Evolutionary conservation across 2,797 vertebrate genomes (phyloP).

Genomic region (Myoxocephalus aenaeus): DNA sequence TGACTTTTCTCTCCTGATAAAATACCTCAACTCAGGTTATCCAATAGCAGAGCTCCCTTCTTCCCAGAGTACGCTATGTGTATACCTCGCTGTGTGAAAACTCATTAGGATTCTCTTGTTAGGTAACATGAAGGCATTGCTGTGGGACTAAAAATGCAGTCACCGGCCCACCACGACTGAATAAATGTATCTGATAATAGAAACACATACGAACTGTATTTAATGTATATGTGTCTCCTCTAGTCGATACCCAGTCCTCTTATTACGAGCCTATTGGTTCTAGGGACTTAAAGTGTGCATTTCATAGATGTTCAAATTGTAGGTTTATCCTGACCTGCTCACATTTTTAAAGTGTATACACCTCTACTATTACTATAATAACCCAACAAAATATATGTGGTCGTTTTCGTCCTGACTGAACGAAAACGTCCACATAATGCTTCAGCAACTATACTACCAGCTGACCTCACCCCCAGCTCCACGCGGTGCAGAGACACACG

Average conservation of each 20-base stretch:
- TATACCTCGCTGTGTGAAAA: not conserved
- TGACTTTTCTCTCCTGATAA: not conserved
- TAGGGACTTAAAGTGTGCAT: not conserved
- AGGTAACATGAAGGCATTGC: not conserved
- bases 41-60: not conserved
- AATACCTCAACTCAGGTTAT: not conserved
- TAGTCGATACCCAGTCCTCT: not conserved
- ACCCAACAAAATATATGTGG: slow-evolving; percentile 11
- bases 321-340: slow-evolving; percentile 31
- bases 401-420: slow-evolving; percentile 36
- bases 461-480: slow-evolving; percentile 55
- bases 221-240: not conserved
- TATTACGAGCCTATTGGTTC: not conserved
- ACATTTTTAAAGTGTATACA: slow-evolving; percentile 14
- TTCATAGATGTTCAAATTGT: slow-evolving; percentile 19
- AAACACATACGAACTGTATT: not conserved
- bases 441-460: slow-evolving; percentile 31
- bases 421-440: slow-evolving; percentile 43
- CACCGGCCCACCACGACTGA: not conserved
- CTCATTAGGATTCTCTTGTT: not conserved
- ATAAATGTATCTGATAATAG: not conserved
- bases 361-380: slow-evolving; percentile 22
- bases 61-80: not conserved
- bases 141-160: not conserved
- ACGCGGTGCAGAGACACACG: slow-evolving; percentile 18